Evolutionary conservation across 1,140 invertebrate genomes (phyloP).

Genomic region (Tenebrio molitor): DNA sequence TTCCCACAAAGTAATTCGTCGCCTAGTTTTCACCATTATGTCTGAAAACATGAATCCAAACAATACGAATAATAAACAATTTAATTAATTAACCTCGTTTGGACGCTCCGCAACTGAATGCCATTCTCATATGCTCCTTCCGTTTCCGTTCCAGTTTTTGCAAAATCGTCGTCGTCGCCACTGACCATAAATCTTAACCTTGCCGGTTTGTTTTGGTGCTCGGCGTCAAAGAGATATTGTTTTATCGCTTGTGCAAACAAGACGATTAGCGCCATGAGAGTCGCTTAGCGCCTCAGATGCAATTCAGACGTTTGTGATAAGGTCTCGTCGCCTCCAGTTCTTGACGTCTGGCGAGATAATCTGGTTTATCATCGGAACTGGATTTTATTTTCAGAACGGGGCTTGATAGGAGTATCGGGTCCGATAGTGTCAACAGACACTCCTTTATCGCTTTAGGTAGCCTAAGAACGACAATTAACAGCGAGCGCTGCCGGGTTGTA

Average conservation of each 20-base stretch:
- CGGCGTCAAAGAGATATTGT: constrained; percentile 21
- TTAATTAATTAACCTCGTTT: constrained; percentile 27
- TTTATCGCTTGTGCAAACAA: constrained; percentile 29
- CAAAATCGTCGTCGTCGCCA: constrained; percentile 3
- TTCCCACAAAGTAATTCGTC: constrained; percentile 12
- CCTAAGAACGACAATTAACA: too few species aligned
- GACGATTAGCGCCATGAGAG: neutral
- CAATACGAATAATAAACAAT: constrained; percentile 11
- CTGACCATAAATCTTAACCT: neutral
- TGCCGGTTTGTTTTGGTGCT: too few species aligned
- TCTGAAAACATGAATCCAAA: neutral
- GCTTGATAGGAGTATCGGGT: too few species aligned
- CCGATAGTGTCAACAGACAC: constrained; percentile 14
- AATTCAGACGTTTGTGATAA: constrained; percentile 1
- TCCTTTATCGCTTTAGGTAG: neutral
- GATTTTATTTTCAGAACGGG: too few species aligned
- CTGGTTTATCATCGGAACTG: too few species aligned
- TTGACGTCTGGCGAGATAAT: too few species aligned
- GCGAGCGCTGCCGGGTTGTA: neutral
- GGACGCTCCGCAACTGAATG: neutral
- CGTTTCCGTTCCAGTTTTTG: constrained; percentile 26
- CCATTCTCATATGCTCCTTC: constrained; percentile 6
- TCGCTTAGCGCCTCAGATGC: neutral
- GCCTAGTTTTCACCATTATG: constrained; percentile 45
- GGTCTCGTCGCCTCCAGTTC: constrained; percentile 7